These are phyloP conservation scores for Rhea pennata DNA, from an alignment of 2,113 vertebrate species.

Conservation along the genomic window DNA sequence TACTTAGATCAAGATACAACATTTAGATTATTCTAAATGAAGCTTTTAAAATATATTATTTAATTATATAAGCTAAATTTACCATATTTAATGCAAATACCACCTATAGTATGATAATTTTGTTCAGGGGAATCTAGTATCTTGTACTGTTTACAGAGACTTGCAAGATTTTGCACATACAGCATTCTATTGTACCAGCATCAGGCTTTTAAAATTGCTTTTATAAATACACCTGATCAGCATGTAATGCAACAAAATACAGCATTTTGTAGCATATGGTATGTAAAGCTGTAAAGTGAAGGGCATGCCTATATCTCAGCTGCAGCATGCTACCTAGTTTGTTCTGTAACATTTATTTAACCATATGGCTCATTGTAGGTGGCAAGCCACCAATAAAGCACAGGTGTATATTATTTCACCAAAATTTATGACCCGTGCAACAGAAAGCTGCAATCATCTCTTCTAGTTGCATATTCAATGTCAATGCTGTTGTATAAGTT, in stretches of 20 bases:
- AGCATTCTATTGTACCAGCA: not conserved
- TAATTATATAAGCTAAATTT: not conserved
- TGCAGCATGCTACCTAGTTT: conserved; percentile 7
- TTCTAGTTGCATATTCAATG: not conserved
- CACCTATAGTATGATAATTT: not conserved
- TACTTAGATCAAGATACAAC: not conserved
- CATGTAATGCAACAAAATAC: conserved; percentile 5
- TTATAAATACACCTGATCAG: conserved; percentile 10
- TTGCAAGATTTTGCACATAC: not conserved
- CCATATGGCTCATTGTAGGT: conserved; percentile 53
- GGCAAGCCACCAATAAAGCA: conserved; percentile 28
- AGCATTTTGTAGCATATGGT: conserved; percentile 42
- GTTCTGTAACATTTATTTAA: not conserved
- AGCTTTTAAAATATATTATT: not conserved
- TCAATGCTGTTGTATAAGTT: not conserved
- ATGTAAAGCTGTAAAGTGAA: not conserved
- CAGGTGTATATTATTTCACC: conserved; percentile 17
- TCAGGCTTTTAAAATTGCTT: not conserved
- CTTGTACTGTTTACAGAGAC: not conserved
- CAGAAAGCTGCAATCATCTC: not conserved
- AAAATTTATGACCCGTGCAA: not conserved
- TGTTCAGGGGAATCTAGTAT: not conserved
- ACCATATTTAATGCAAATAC: not conserved
- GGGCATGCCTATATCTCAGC: conserved; percentile 21
- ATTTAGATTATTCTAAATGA: not conserved